A percentile compares a stretch with the other conserved stretches of the same genome.
Evolutionary conservation across 2,113 vertebrate species (phyloP).

Genomic region (Barbus barbus): DNA sequence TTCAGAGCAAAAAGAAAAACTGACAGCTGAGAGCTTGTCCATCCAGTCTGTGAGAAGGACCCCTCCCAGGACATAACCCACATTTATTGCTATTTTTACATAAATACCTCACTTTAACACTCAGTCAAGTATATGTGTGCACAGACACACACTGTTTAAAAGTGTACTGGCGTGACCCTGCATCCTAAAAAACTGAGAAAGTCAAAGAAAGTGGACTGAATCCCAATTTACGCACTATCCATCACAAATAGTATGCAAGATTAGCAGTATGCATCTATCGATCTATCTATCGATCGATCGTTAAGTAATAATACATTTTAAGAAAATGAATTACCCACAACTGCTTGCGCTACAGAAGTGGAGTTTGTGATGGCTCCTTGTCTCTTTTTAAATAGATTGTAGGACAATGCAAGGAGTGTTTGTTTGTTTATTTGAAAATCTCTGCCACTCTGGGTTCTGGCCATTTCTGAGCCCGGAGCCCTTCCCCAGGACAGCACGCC

Average conservation of each 20-base stretch:
- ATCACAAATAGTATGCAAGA: neutral
- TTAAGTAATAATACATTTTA: too few relatives aligned
- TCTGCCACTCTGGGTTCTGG: too few relatives aligned
- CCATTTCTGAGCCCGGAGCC: too few relatives aligned
- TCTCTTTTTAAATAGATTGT: neutral
- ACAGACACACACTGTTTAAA: constrained; percentile 14
- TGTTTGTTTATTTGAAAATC: neutral
- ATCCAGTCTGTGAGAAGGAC: constrained; percentile 45
- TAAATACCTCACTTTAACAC: constrained; percentile 41
- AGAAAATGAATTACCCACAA: neutral
- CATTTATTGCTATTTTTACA: constrained; percentile 56
- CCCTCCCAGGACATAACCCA: constrained; percentile 59
- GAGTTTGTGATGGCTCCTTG: neutral
- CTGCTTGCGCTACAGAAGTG: neutral
- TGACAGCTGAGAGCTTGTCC: constrained; percentile 56
- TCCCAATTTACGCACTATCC: neutral
- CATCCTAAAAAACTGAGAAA: neutral
- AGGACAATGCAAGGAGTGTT: neutral
- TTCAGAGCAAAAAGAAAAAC: constrained; percentile 40
- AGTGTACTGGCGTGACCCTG: neutral
- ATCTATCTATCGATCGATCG: too few relatives aligned
- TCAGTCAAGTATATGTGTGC: constrained; percentile 1
- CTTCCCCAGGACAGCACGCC: too few relatives aligned
- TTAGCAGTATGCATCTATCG: too few relatives aligned
- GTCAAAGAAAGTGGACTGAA: neutral